Evolutionary conservation across 2,888 invertebrate species (phyloP), one percentile per base, ranked within the genome.

Genomic region (Acanthococcus lagerstroemiae): DNA sequence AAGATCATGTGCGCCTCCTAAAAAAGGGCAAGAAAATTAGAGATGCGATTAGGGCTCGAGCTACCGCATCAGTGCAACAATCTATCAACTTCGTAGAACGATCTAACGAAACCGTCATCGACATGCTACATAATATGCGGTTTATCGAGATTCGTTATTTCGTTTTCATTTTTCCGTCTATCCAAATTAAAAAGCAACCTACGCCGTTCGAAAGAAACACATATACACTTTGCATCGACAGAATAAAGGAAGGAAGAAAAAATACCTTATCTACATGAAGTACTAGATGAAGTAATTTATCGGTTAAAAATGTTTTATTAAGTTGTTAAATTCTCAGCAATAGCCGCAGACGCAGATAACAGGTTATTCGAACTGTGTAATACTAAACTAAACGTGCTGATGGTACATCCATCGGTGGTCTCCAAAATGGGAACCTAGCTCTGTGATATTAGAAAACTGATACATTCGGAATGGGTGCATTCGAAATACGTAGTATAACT

Each of bases 241-340:
- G 37, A 37, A 15, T 37, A 3, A 37, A n/a, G n/a, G n/a, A n/a
- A 37, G n/a, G n/a, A 37, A 37, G 26, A 46, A 58, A 60, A 61
- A 61, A 61, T 61, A 61, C 52, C 26, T 52, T 50, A 61, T 52
- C 25, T 9, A 27, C 52, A 27, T 52, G 22, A 37, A 61, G 61
- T 52, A 61, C 48, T 37, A 61, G 61, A 61, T 61, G 61, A 61
- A 61, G 52, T 61, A 61, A 61, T 61, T 61, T 61, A 61, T 61
- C 61, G 50, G 52, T 61, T 61, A 61, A 61, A 61, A 61, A 61
- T 61, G 61, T 61, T 61, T 61, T 52, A 61, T 61, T 61, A 61
- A 61, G 61, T 61, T 61, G 61, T 61, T 61, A 61, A 61, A 61
- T 61, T 61, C 61, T 61, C 48, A 27, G 61, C 61, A 61, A 61